These are phyloP conservation scores for Phoenoteleia sp. DNA, from an alignment of 2,888 invertebrate species.

Conservation along the genomic window DNA sequence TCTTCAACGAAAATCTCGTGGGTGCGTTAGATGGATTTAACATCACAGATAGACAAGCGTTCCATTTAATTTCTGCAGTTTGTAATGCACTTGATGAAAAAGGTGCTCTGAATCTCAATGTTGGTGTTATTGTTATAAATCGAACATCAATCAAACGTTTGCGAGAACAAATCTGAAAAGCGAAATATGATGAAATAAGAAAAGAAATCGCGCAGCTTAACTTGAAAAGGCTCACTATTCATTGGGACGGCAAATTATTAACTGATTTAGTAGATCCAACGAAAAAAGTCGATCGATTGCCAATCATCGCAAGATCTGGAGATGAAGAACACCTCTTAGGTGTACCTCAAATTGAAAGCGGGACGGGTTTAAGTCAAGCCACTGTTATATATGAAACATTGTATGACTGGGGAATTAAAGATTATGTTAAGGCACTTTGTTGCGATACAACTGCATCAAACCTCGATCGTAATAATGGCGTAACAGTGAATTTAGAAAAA, in stretches of 20 bases:
- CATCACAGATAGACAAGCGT: constrained; percentile 45
- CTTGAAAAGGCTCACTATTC: constrained; percentile 1
- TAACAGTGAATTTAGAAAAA: constrained; percentile 73
- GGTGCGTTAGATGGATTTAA: constrained; percentile 41
- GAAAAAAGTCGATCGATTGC: constrained; percentile 44
- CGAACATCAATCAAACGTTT: constrained; percentile 24
- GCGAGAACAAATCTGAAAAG: constrained; percentile 25
- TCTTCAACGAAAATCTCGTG: constrained; percentile 26
- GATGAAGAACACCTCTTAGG: constrained; percentile 38
- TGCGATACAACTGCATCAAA: constrained; percentile 75
- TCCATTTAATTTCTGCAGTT: constrained; percentile 29
- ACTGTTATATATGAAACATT: constrained; percentile 31
- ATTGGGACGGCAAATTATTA: constrained; percentile 53
- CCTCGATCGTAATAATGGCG: constrained; percentile 70
- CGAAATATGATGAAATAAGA: constrained; percentile 4
- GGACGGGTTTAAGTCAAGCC: constrained; percentile 55
- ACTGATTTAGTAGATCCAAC: constrained; percentile 8
- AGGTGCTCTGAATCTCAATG: constrained; percentile 23
- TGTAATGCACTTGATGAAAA: constrained; percentile 24
- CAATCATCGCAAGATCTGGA: constrained; percentile 22
- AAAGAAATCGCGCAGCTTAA: constrained; percentile 8
- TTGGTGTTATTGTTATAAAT: constrained; percentile 25
- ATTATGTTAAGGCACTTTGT: constrained; percentile 59
- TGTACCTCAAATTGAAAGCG: constrained; percentile 46
- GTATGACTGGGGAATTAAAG: constrained; percentile 36